Conservation (phyloP, 2,888 invertebrate species). For the Camptogramma bilineatum region DNA sequence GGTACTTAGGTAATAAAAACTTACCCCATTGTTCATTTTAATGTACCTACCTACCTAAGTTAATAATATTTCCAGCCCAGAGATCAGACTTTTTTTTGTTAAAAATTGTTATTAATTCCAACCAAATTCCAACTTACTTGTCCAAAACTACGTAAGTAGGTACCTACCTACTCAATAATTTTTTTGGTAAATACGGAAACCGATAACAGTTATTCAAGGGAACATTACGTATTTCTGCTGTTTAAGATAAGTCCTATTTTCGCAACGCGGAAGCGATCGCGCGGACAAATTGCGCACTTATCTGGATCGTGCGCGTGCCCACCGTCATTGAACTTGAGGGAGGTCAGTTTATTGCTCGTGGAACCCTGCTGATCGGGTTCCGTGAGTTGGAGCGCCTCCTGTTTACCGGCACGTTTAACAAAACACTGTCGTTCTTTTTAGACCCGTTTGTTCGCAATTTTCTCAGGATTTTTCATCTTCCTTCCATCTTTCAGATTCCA, state of each 20-base stretch:
- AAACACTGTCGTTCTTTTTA: too few species aligned
- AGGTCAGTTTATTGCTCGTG: conserved; percentile 42
- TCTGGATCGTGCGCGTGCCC: conserved; percentile 30
- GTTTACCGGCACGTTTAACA: background rate
- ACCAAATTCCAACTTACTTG: too few species aligned
- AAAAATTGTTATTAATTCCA: too few species aligned
- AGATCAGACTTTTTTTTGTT: too few species aligned
- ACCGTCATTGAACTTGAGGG: conserved; percentile 45
- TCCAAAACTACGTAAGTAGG: too few species aligned
- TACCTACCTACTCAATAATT: background rate
- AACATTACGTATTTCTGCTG: background rate
- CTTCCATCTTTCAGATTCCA: too few species aligned
- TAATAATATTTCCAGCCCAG: too few species aligned
- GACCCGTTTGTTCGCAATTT: too few species aligned
- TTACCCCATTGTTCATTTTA: too few species aligned
- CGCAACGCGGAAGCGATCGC: conserved; percentile 18
- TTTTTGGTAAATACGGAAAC: conserved; percentile 6
- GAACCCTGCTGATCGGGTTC: conserved; percentile 31
- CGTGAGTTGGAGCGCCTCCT: conserved; percentile 14
- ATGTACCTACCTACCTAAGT: too few species aligned
- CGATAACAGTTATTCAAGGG: conserved; percentile 6
- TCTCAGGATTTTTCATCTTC: too few species aligned
- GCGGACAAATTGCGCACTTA: conserved; percentile 28
- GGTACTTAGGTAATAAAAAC: too few species aligned
- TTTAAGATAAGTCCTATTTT: conserved; percentile 4